Percentiles rank a stretch among this genome's conserved stretches.
These are phyloP conservation scores for Arbacia lixula DNA, from an alignment of 53 echinoderm and acorn worm species.

Conservation along the genomic window DNA sequence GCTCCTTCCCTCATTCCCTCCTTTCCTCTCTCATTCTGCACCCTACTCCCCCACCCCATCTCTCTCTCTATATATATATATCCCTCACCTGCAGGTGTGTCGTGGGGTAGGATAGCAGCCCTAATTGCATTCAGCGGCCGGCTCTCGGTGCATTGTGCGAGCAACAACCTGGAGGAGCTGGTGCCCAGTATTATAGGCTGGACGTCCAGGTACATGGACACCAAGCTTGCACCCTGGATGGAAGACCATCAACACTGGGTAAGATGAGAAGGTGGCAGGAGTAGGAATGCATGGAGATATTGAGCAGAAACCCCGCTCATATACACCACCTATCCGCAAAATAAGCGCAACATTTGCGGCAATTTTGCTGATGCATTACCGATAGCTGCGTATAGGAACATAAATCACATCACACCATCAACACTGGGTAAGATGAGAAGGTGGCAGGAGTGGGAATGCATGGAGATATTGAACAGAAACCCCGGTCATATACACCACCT, in stretches of 20 bases:
- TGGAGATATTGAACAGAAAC: too few species aligned
- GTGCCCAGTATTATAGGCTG: conserved; percentile 98
- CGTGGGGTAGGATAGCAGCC: conserved; percentile 99
- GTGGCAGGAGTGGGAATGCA: too few species aligned
- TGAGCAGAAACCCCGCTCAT: too few species aligned
- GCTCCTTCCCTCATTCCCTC: background rate
- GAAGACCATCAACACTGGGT: conserved; percentile 92
- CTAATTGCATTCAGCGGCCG: conserved; percentile 96
- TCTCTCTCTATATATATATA: background rate
- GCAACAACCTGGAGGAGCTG: conserved; percentile 85
- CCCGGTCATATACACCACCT: too few species aligned
- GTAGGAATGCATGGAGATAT: too few species aligned
- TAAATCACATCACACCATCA: conserved; percentile 64
- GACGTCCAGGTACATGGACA: conserved; percentile 93
- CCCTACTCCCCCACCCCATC: background rate
- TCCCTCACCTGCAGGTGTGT: conserved; percentile 68
- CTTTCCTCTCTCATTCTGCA: background rate
- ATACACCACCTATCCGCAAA: too few species aligned
- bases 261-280: too few species aligned
- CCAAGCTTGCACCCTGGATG: conserved; percentile 88
- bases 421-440: conserved; percentile 96
- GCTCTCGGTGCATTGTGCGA: conserved; percentile 89
- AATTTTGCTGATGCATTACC: too few species aligned
- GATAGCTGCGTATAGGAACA: too few species aligned
- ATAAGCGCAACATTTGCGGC: too few species aligned